Evolutionary conservation across 1,140 invertebrate species (phyloP).

Genomic region (Megalopta genalis): DNA sequence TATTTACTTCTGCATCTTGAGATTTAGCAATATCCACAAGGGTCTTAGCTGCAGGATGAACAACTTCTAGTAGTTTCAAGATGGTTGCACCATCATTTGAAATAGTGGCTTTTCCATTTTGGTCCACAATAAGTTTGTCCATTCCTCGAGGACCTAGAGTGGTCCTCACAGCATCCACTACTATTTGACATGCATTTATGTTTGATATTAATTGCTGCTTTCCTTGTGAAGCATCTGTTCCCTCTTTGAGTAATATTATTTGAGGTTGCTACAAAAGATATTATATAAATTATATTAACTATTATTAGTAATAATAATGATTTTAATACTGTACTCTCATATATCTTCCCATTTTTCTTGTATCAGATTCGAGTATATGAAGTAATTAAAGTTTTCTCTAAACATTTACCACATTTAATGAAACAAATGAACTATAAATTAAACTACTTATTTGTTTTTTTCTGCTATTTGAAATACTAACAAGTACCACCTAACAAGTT

Average conservation of each 20-base stretch:
- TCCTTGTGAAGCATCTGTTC: constrained; percentile 97
- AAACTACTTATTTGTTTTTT: constrained; percentile 10
- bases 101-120: constrained; percentile 94
- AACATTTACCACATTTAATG: not conserved
- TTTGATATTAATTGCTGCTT: constrained; percentile 98
- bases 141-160: constrained; percentile 99
- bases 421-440: constrained; percentile 24
- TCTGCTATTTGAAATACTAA: not conserved
- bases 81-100: constrained; percentile 99
- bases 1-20: constrained; percentile 97
- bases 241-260: constrained; percentile 98
- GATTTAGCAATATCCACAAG: constrained; percentile 99
- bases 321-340: constrained; percentile 52
- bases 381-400: not conserved
- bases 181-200: constrained; percentile 98
- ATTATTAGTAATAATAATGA: constrained; percentile 14
- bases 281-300: not conserved
- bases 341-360: constrained; percentile 59
- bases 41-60: constrained; percentile 98
- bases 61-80: constrained; percentile 97
- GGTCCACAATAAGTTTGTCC: constrained; percentile 99
- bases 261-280: constrained; percentile 92
- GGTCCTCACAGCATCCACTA: constrained; percentile 97
- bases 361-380: constrained; percentile 22
- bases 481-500: not conserved